Conservation (phyloP, 2,888 invertebrate species). For the Podotricha telesiphe region DNA sequence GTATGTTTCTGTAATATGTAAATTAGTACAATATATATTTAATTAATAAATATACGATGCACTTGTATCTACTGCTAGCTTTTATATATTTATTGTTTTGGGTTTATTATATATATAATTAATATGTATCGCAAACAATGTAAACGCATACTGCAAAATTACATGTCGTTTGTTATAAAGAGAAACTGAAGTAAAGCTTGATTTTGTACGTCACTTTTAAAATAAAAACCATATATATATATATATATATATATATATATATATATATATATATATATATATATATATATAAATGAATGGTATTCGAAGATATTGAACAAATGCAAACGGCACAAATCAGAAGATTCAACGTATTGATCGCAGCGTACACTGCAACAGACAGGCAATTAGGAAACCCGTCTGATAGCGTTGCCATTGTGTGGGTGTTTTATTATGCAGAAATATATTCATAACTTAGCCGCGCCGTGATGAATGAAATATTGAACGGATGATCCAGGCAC, state of each 20-base stretch:
- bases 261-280: too few relatives aligned
- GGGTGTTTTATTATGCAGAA: constrained; percentile 51
- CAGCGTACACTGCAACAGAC: constrained; percentile 44
- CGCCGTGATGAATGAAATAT: constrained; percentile 37
- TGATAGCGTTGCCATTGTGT: constrained; percentile 51
- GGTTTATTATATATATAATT: neutral
- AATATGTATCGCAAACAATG: neutral
- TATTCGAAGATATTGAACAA: constrained; percentile 2
- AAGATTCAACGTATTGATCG: constrained; percentile 33
- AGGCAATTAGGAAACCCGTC: constrained; percentile 42
- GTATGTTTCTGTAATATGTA: constrained; percentile 3
- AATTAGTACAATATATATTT: neutral
- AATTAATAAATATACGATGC: neutral
- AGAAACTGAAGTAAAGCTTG: neutral
- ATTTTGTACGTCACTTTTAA: neutral
- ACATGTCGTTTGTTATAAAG: neutral
- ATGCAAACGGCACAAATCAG: constrained; percentile 20
- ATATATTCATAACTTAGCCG: constrained; percentile 47
- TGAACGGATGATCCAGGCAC: constrained; percentile 33
- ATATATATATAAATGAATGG: too few relatives aligned
- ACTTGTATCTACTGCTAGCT: neutral
- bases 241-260: too few relatives aligned
- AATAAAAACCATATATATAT: neutral
- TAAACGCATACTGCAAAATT: neutral
- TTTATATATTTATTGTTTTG: neutral